Evolutionary conservation across 2,888 invertebrate species (phyloP).

Genomic region (Torymus tubicola): DNA sequence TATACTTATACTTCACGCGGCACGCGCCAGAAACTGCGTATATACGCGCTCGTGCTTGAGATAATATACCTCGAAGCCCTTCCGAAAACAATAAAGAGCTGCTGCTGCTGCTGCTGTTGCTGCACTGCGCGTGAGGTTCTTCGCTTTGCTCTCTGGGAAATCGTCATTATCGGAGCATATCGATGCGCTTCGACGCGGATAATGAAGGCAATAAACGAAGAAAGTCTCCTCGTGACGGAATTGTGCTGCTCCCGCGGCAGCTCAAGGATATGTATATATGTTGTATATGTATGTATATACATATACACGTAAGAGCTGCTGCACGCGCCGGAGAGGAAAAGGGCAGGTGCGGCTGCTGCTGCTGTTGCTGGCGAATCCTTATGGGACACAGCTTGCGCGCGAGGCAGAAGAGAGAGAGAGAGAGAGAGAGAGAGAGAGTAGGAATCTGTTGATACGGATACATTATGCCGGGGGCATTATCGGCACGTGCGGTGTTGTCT

Average conservation of each 20-base stretch:
- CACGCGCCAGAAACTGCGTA: slow-evolving; percentile 14
- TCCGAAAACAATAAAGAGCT: too few species aligned
- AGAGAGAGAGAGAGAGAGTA: background rate
- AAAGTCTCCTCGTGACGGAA: background rate
- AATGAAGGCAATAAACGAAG: slow-evolving; percentile 32
- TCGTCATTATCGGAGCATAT: background rate
- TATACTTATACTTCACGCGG: background rate
- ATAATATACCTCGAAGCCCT: too few species aligned
- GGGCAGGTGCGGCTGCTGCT: slow-evolving; percentile 35
- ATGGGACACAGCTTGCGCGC: slow-evolving; percentile 39
- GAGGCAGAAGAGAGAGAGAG: background rate
- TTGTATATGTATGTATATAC: background rate
- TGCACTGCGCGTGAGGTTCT: too few species aligned
- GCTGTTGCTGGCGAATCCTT: slow-evolving; percentile 25
- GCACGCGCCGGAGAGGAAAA: slow-evolving; percentile 31
- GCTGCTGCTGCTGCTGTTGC: too few species aligned
- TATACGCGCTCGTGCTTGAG: background rate
- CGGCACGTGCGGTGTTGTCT: too few species aligned
- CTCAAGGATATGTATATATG: slow-evolving; percentile 1
- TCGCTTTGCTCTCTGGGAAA: slow-evolving; percentile 1
- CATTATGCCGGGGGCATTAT: background rate
- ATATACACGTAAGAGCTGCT: too few species aligned
- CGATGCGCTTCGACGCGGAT: slow-evolving; percentile 1
- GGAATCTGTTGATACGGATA: background rate
- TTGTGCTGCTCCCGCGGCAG: background rate